These are phyloP conservation scores for Platycnemis pennipes DNA, from an alignment of 2,888 invertebrate species.

Conservation along the genomic window DNA sequence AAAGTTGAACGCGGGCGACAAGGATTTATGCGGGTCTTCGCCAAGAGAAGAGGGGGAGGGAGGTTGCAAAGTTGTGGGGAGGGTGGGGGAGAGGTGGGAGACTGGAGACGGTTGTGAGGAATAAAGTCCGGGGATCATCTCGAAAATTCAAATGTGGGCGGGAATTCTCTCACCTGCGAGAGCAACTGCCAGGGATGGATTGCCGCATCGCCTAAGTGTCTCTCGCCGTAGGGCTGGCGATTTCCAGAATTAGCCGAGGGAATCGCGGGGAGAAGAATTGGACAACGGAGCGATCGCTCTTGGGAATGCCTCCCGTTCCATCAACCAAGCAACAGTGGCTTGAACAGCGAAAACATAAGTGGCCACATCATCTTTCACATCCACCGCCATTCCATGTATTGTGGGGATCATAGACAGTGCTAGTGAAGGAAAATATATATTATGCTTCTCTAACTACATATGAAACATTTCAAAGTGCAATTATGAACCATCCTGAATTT, in stretches of 20 bases:
- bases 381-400: not conserved
- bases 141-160: constrained; percentile 48
- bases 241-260: not conserved
- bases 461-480: no score
- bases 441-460: no score
- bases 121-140: constrained; percentile 51
- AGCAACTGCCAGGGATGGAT: not conserved
- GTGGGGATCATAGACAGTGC: not conserved
- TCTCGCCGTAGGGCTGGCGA: not conserved
- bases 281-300: not conserved
- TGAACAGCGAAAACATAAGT: not conserved
- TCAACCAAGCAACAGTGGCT: not conserved
- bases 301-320: not conserved
- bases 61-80: not conserved
- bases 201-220: constrained; percentile 6
- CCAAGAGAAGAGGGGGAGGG: not conserved
- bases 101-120: constrained; percentile 43
- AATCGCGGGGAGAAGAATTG: not conserved
- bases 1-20: constrained; percentile 63
- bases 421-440: not conserved
- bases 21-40: constrained; percentile 62
- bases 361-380: not conserved
- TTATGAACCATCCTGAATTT: no score
- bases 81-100: not conserved
- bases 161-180: constrained; percentile 4